Conservation (phyloP, 2,113 vertebrate genomes). For the Aphyosemion australe region DNA sequence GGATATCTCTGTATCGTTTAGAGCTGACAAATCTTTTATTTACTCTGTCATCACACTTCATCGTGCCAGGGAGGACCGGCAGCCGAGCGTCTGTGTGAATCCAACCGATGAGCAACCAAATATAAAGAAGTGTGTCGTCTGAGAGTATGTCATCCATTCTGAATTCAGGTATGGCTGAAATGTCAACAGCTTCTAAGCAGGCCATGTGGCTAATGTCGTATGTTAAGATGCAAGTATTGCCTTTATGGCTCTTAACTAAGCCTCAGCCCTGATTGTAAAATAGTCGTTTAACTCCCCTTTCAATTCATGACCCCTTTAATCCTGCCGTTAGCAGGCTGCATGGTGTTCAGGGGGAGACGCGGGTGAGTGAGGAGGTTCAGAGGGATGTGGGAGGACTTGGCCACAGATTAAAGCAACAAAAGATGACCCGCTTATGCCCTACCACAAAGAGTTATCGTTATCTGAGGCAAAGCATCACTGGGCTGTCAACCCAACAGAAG, state of each 20-base stretch:
- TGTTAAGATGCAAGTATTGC: conserved; percentile 43
- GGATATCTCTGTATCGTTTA: conserved; percentile 33
- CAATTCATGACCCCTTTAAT: conserved; percentile 59
- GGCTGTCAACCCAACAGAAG: conserved; percentile 36
- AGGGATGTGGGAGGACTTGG: neutral
- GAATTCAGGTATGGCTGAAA: too few species aligned
- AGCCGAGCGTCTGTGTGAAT: neutral
- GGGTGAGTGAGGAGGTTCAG: conserved; percentile 1
- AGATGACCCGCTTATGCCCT: conserved; percentile 41
- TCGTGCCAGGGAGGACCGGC: conserved; percentile 8
- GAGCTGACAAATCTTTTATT: conserved; percentile 40
- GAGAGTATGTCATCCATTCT: neutral
- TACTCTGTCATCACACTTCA: conserved; percentile 14
- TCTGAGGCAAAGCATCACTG: conserved; percentile 48
- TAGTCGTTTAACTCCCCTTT: conserved; percentile 45
- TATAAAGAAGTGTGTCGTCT: neutral
- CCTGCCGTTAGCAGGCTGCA: conserved; percentile 43
- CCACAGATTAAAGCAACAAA: conserved; percentile 43
- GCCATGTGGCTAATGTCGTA: conserved; percentile 53
- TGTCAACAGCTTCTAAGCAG: conserved; percentile 43
- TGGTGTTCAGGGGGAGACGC: conserved; percentile 38
- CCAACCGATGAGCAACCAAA: neutral
- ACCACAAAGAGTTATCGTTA: conserved; percentile 3
- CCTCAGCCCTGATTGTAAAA: conserved; percentile 50
- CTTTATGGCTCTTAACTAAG: conserved; percentile 43